Evolutionary conservation across 2,797 vertebrate genomes (phyloP).

Genomic region (Sebastes hubbsi): DNA sequence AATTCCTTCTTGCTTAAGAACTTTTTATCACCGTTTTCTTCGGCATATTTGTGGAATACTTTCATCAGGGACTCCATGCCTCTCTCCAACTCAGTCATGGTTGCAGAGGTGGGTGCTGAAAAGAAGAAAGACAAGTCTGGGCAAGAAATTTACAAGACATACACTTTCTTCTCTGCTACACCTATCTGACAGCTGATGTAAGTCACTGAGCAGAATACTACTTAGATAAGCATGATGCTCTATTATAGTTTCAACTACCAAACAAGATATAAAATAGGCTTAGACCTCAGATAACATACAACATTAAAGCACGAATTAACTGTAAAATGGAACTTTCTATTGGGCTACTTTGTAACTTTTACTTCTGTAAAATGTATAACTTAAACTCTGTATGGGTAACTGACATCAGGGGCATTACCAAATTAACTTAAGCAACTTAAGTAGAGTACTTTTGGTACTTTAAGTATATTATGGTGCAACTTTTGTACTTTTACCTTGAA

Average conservation of each 20-base stretch:
- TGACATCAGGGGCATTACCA: background rate
- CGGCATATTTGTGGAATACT: conserved; percentile 76
- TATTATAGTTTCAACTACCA: background rate
- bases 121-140: background rate
- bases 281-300: background rate
- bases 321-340: background rate
- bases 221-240: background rate
- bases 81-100: conserved; percentile 82
- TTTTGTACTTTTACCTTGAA: background rate
- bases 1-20: conserved; percentile 83
- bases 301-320: background rate
- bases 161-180: background rate
- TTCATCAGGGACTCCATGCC: conserved; percentile 77
- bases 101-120: conserved; percentile 36
- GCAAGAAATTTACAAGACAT: background rate
- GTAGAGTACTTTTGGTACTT: background rate
- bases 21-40: conserved; percentile 41
- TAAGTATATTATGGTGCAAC: background rate
- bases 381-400: background rate
- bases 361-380: background rate
- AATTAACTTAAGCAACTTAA: background rate
- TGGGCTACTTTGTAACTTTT: background rate
- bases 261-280: background rate
- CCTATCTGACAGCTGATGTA: background rate
- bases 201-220: background rate